A percentile compares a stretch with the other conserved stretches of the same genome.
These are phyloP conservation scores for Poicephalus meyeri DNA, from an alignment of 2,113 vertebrate species.

Conservation along the genomic window DNA sequence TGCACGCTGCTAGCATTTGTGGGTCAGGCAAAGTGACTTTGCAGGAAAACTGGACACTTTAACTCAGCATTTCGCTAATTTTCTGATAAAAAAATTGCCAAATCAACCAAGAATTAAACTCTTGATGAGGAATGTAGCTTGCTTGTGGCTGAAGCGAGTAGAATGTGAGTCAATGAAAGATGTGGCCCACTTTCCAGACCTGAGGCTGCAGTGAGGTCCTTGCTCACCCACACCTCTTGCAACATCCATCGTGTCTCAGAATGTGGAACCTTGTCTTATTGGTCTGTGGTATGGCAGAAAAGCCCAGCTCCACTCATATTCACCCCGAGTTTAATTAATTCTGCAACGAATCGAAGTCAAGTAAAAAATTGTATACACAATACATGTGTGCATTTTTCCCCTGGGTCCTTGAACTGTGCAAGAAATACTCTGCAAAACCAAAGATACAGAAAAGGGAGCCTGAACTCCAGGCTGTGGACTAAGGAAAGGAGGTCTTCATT, in stretches of 20 bases:
- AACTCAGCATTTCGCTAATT: neutral
- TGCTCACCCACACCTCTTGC: neutral
- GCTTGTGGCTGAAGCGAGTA: neutral
- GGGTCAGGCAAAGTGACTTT: neutral
- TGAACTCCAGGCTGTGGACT: neutral
- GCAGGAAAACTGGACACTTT: accelerated
- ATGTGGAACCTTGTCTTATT: neutral
- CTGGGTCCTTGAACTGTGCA: neutral
- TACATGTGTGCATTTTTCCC: neutral
- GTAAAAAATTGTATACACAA: neutral
- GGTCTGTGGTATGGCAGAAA: neutral
- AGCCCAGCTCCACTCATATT: neutral
- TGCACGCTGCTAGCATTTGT: accelerated
- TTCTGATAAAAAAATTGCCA: neutral
- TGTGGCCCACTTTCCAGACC: neutral
- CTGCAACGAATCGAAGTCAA: neutral
- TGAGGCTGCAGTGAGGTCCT: neutral
- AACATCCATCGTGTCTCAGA: neutral
- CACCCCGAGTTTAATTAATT: neutral
- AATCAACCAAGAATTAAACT: neutral
- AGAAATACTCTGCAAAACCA: neutral
- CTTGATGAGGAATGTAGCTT: neutral
- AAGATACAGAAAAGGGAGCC: neutral
- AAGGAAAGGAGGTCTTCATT: neutral
- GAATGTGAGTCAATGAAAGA: neutral